Percentiles rank a stretch among this genome's conserved stretches.
These are phyloP conservation scores for Syrista parreyssii DNA, from an alignment of 2,888 invertebrate species.

Conservation along the genomic window DNA sequence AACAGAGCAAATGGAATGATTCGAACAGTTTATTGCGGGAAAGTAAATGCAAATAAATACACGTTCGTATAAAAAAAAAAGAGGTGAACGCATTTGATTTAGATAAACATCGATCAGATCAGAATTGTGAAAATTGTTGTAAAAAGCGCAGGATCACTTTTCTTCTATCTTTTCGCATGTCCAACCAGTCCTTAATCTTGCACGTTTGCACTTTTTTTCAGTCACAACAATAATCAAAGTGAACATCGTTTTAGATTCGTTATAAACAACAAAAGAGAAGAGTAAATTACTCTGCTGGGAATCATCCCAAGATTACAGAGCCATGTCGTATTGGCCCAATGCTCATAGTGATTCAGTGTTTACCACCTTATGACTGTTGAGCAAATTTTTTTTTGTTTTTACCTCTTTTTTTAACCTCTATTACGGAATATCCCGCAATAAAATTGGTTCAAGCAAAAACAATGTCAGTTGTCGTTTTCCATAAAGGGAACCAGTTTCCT, in stretches of 20 bases:
- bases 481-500: neutral
- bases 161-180: neutral
- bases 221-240: neutral
- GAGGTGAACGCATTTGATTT: neutral
- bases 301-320: neutral
- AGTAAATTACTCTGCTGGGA: neutral
- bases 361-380: neutral
- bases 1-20: slow-evolving; percentile 28
- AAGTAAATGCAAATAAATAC: slow-evolving; percentile 43
- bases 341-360: neutral
- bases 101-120: neutral
- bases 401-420: neutral
- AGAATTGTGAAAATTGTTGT: neutral
- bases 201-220: neutral
- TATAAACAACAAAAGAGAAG: too few relatives aligned
- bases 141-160: neutral
- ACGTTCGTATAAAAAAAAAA: slow-evolving; percentile 42
- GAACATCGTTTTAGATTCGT: neutral
- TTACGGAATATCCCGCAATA: neutral
- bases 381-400: neutral
- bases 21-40: slow-evolving; percentile 32
- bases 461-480: neutral
- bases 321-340: neutral
- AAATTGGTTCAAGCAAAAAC: neutral
- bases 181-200: neutral